These are phyloP conservation scores for Stenodema calcarata DNA, from an alignment of 2,888 invertebrate species.

Conservation along the genomic window DNA sequence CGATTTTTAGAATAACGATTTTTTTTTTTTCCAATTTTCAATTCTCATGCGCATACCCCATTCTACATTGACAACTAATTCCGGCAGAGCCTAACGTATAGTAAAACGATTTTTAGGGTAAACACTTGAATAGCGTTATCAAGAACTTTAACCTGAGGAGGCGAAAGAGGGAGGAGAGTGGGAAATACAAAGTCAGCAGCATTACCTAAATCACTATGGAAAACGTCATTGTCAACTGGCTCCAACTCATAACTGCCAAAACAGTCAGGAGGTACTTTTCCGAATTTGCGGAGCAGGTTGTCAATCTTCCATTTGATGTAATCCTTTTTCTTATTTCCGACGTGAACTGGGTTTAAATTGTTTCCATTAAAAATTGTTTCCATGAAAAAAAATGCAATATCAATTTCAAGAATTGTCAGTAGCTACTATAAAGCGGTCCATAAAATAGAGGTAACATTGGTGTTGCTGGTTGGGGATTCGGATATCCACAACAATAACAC, in stretches of 20 bases:
- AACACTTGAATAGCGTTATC: too few relatives aligned
- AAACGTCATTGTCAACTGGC: neutral
- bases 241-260: neutral
- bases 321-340: conserved; percentile 1
- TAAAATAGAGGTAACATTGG: neutral
- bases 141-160: too few relatives aligned
- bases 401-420: too few relatives aligned
- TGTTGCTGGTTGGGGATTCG: too few relatives aligned
- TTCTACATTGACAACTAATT: too few relatives aligned
- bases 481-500: too few relatives aligned
- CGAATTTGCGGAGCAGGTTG: conserved; percentile 4
- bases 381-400: neutral
- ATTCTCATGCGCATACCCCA: too few relatives aligned
- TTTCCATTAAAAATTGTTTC: neutral
- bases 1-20: too few relatives aligned
- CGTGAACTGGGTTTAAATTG: neutral
- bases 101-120: too few relatives aligned
- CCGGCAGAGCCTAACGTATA: too few relatives aligned
- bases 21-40: too few relatives aligned
- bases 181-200: neutral
- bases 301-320: neutral
- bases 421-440: neutral
- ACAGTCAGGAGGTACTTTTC: neutral
- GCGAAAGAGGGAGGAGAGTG: too few relatives aligned
- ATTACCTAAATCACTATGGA: conserved; percentile 40